Evolutionary conservation across 1,140 invertebrate genomes (phyloP).

Genomic region (Zaprionus inermis): DNA sequence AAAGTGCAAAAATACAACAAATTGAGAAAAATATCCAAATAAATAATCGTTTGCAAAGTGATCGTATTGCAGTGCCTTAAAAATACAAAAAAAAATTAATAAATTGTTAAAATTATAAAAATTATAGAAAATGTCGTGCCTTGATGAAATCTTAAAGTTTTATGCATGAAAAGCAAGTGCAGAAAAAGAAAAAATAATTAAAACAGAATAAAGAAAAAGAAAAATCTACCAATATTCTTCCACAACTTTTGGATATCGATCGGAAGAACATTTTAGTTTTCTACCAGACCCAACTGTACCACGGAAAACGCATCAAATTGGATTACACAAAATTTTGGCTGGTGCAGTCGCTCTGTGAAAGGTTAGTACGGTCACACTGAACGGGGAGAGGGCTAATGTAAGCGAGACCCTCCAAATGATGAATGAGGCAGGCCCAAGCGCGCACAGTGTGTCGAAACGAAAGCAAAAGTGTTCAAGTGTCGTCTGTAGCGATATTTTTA

Average conservation of each 20-base stretch:
- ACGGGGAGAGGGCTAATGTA: no score
- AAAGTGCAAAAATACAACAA: constrained; percentile 53
- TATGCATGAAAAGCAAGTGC: constrained; percentile 47
- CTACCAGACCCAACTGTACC: constrained; percentile 57
- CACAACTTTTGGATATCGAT: constrained; percentile 25
- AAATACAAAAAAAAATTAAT: constrained; percentile 33
- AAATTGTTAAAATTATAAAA: constrained; percentile 5
- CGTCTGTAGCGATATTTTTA: constrained; percentile 39
- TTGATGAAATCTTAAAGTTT: constrained; percentile 65
- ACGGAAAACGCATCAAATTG: constrained; percentile 67
- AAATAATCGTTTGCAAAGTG: constrained; percentile 21
- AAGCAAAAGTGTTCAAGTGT: constrained; percentile 69
- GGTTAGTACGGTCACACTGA: constrained; percentile 64
- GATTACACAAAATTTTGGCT: constrained; percentile 77
- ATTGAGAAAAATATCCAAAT: constrained; percentile 20
- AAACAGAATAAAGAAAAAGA: constrained; percentile 20
- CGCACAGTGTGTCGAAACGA: constrained; percentile 38
- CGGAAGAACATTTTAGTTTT: constrained; percentile 35
- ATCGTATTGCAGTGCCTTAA: constrained; percentile 62
- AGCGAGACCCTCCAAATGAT: constrained; percentile 37
- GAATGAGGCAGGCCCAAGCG: constrained; percentile 23
- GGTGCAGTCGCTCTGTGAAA: constrained; percentile 73
- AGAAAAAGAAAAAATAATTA: constrained; percentile 30
- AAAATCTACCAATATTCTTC: not conserved
- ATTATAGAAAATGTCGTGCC: constrained; percentile 65